Conservation (phyloP, 2,797 vertebrate species). For the Chiroxiphia lanceolata region DNA sequence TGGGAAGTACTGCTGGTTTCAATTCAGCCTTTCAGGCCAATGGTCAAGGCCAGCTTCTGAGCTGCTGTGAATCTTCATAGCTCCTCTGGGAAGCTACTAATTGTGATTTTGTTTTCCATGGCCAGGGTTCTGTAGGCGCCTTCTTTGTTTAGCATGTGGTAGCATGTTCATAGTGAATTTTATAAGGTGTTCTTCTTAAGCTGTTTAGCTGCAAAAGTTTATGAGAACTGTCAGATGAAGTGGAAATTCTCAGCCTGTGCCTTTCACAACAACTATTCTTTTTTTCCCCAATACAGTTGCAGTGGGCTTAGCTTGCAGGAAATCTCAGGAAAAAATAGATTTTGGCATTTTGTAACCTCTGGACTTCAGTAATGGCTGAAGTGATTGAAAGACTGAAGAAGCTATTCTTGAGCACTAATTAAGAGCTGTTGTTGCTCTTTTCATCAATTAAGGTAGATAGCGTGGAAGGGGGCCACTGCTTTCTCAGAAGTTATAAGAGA, state of each 20-base stretch:
- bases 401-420: neutral
- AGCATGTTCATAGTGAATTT: neutral
- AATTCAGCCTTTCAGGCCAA: neutral
- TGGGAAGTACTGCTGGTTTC: slow-evolving; percentile 6
- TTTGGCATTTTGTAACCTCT: neutral
- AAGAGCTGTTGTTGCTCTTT: neutral
- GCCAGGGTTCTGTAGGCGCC: neutral
- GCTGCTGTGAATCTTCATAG: slow-evolving; percentile 15
- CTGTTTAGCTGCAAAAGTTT: slow-evolving; percentile 25
- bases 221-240: neutral
- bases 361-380: neutral
- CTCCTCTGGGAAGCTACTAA: neutral
- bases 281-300: neutral
- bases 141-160: neutral
- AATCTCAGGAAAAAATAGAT: neutral
- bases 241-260: neutral
- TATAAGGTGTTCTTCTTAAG: slow-evolving; percentile 28
- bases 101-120: slow-evolving; percentile 28
- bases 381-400: neutral
- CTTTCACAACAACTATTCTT: neutral
- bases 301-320: neutral
- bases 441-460: neutral
- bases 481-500: neutral
- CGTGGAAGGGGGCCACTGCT: rapidly evolving
- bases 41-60: neutral